Evolutionary conservation across 2,888 invertebrate genomes (phyloP).

Genomic region (Thymelicus acteon): DNA sequence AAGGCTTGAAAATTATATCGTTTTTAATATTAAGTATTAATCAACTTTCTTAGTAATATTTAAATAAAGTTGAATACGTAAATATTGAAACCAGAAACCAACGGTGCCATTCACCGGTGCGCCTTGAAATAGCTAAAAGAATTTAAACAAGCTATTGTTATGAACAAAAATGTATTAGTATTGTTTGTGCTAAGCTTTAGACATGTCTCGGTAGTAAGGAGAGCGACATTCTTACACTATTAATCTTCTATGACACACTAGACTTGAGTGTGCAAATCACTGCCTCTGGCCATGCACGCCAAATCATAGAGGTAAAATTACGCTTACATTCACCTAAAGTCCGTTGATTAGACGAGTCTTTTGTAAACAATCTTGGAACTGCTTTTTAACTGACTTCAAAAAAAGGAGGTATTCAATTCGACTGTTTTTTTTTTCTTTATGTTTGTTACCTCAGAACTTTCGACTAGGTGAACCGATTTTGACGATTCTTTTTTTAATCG

Average conservation of each 20-base stretch:
- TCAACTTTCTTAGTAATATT: not conserved
- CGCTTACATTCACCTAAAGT: too few relatives aligned
- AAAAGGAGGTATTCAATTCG: too few relatives aligned
- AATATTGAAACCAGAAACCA: conserved; percentile 14
- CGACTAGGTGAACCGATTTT: too few relatives aligned
- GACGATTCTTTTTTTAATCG: too few relatives aligned
- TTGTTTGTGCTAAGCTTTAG: conserved; percentile 32
- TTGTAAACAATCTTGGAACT: too few relatives aligned
- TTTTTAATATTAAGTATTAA: too few relatives aligned
- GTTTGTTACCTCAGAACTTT: too few relatives aligned
- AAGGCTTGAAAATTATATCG: too few relatives aligned
- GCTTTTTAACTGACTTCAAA: too few relatives aligned
- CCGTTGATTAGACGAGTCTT: too few relatives aligned
- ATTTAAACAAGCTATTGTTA: conserved; percentile 36
- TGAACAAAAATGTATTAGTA: conserved; percentile 30
- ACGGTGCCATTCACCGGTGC: conserved; percentile 22
- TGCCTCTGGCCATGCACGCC: not conserved
- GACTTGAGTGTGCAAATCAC: not conserved
- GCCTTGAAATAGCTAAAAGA: conserved; percentile 35
- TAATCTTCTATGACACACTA: not conserved
- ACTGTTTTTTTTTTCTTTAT: too few relatives aligned
- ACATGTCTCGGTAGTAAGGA: not conserved
- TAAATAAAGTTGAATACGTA: not conserved
- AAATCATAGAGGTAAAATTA: too few relatives aligned
- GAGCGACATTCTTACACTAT: not conserved